Conservation (phyloP, 2,888 invertebrate species). For the Philereme transversata region DNA sequence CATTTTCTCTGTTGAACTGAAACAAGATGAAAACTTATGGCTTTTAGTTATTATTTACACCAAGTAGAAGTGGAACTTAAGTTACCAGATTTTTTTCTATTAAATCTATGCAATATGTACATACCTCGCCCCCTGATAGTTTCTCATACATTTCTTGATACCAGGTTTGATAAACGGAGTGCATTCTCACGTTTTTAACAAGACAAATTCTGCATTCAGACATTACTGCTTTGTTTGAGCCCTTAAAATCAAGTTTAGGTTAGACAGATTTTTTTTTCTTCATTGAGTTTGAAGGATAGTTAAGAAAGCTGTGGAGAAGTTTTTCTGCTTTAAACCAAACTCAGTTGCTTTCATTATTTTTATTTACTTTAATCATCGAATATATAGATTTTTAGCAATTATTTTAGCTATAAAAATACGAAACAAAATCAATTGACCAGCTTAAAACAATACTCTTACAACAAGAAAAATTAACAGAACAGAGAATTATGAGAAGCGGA, state of each 20-base stretch:
- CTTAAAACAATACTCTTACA: too few relatives aligned
- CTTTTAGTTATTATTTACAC: too few relatives aligned
- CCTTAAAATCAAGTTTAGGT: not conserved
- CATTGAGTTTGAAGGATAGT: too few relatives aligned
- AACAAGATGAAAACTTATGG: not conserved
- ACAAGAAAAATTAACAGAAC: too few relatives aligned
- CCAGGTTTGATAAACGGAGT: constrained; percentile 4
- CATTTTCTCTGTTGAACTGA: constrained; percentile 18
- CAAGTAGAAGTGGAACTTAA: not conserved
- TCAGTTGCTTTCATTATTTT: too few relatives aligned
- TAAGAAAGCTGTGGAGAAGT: too few relatives aligned
- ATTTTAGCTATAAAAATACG: too few relatives aligned
- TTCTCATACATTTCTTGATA: constrained; percentile 20
- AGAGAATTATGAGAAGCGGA: too few relatives aligned
- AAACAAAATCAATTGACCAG: too few relatives aligned
- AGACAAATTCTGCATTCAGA: constrained; percentile 18
- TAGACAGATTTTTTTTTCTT: not conserved
- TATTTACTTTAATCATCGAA: too few relatives aligned
- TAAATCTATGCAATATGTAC: not conserved
- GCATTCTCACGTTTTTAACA: constrained; percentile 16
- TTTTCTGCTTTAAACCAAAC: too few relatives aligned
- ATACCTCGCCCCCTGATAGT: constrained; percentile 12
- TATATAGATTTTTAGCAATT: too few relatives aligned
- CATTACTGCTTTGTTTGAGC: constrained; percentile 2
- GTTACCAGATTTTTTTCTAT: not conserved